Evolutionary conservation across 2,888 invertebrate species (phyloP), one percentile per base, ranked within the genome.

Genomic region (Pseudococcus viburni): DNA sequence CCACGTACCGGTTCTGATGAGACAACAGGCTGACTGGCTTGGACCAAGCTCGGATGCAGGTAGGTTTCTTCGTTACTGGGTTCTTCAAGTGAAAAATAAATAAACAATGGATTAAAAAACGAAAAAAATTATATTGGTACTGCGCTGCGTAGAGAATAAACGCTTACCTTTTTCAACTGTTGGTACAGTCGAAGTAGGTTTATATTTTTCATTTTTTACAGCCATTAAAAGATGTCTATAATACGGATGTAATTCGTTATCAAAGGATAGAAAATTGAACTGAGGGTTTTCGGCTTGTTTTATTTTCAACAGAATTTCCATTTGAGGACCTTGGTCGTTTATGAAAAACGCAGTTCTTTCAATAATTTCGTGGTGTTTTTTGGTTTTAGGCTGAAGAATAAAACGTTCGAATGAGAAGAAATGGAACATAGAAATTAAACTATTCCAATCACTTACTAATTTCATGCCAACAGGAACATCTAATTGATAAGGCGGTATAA

Each of bases 271-370:
- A 92, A 99, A 99, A 90, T 95, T 94, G 92, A 99, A 99, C 92
- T 98, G 97, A 0, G 95, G 94, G 93, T 99, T 99, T 91, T 96
- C 95, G 0, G 96, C 94, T 92, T 99, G 99, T 92, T 99, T 99
- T 5, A 99, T 97, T 92, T 99, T 99, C 90, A 99, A 95, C 15
- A 99, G 94, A 90, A 99, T 98, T 93, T 99, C 99, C 99, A 99
- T 99, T 92, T 99, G 99, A 9, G 95, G 94, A 0, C 99, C 99
- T 91, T 99, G 98, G 85, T 94, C 94, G 90, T 95, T 95, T 90
- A 97, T 96, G 92, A 97, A 97, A 90, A 95, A 93, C 0, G 97
- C 96, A 0, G 97, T 99, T 92, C 98, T 98, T 91, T 98, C 98
- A 90, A 99, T 98, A 89, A 99, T 96, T 17, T 96, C 96, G 91